Conservation (phyloP, 2,113 vertebrate species). For the Erythrocercus mccallii region DNA sequence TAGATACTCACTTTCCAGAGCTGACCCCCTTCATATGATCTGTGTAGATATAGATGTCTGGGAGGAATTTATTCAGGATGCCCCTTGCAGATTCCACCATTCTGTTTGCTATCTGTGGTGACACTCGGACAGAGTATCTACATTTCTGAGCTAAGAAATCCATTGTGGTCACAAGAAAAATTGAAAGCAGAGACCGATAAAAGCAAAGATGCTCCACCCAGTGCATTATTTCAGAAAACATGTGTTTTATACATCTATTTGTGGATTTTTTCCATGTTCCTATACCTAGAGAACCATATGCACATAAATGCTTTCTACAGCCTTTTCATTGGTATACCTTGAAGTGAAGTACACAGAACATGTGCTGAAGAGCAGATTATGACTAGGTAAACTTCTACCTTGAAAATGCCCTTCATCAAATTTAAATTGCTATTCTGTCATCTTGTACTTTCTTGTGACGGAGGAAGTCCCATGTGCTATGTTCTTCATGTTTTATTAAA, state of each 20-base stretch:
- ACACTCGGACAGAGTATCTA: slow-evolving; percentile 92
- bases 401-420: not conserved
- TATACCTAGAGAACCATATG: not conserved
- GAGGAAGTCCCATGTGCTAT: not conserved
- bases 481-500: not conserved
- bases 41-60: slow-evolving; percentile 95
- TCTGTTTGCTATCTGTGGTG: slow-evolving; percentile 95
- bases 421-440: not conserved
- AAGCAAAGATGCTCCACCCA: not conserved
- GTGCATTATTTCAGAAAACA: not conserved
- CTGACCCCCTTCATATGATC: slow-evolving; percentile 93
- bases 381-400: not conserved
- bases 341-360: not conserved
- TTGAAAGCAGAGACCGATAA: not conserved
- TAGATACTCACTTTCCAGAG: slow-evolving; percentile 90
- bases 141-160: slow-evolving; percentile 61
- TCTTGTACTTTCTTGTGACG: not conserved
- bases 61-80: slow-evolving; percentile 91
- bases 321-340: not conserved
- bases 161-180: not conserved
- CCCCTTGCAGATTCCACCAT: slow-evolving; percentile 91
- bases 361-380: not conserved
- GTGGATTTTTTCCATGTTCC: not conserved
- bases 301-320: not conserved
- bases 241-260: not conserved